Percentiles rank a stretch among this genome's conserved stretches.
Evolutionary conservation across 2,113 vertebrate genomes (phyloP).

Genomic region (Pandion haliaetus): DNA sequence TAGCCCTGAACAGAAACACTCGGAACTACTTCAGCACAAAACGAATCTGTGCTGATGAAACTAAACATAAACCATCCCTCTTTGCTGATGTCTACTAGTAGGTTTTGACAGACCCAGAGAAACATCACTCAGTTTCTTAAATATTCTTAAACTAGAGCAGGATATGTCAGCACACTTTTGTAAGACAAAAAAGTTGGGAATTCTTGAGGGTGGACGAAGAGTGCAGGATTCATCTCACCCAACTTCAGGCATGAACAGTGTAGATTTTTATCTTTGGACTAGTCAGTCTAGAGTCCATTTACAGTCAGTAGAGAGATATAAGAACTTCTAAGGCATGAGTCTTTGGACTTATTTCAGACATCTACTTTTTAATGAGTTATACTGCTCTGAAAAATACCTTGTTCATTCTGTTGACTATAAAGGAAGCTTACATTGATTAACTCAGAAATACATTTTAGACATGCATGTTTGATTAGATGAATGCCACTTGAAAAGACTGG

Average conservation of each 20-base stretch:
- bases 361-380: background rate
- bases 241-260: background rate
- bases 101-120: conserved; percentile 1
- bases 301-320: background rate
- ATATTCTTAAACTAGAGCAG: background rate
- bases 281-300: background rate
- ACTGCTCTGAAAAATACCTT: background rate
- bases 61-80: background rate
- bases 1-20: background rate
- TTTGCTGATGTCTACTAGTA: background rate
- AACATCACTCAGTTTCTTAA: conserved; percentile 9
- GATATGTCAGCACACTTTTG: background rate
- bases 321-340: background rate
- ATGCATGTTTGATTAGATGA: background rate
- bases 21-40: background rate
- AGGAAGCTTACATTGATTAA: background rate
- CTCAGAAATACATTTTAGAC: background rate
- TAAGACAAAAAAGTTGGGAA: background rate
- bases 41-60: background rate
- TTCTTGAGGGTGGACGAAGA: background rate
- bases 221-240: background rate
- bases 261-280: background rate
- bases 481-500: background rate
- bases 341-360: background rate
- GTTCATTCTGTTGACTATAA: background rate